Evolutionary conservation across 2,888 invertebrate species (phyloP), one percentile per base, ranked within the genome.

Genomic region (Formica aserva): DNA sequence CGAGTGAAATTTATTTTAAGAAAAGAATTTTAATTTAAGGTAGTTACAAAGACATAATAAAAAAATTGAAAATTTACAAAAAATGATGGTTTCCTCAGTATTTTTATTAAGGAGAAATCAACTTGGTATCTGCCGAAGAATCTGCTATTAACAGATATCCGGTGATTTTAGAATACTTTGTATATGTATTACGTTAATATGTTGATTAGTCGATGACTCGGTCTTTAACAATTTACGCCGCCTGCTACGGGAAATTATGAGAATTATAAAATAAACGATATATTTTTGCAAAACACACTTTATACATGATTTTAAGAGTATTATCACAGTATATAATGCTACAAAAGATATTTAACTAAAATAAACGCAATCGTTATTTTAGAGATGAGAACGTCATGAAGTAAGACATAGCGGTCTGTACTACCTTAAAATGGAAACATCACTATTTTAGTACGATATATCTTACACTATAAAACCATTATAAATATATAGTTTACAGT

Each of bases 341-440:
- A 45, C 29, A 26, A 67, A 67, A 67, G 4, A 45, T 18, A 4
- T 45, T 45, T 67, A 4, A 45, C 45, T 45, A 18, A 9, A 67
- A 15, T 45, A 29, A 45, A 1, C 3, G 5, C 4, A 22, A 13
- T 26, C 0, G 3, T 35, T 55, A 71, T 55, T 48, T 69, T 6
- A 69, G 0, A 52, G 69, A 69, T 5, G 52, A 69, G 5, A 69
- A 69, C 1, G 52, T 52, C n/a, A 29, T 67, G 29, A 67, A 67
- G n/a, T 67, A 67, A 29, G 67, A 67, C 18, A 48, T 29, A 29
- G 52, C 69, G 8, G 35, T 48, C n/a, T 52, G 52, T 32, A 52
- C 38, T 15, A 71, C 1, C 69, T 71, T 52, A 71, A 71, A 52
- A 3, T 13, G 29, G 0, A 11, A 52, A 52, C 8, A 71, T 71